Evolutionary conservation across 92 coral and sea anemone species (phyloP).

Genomic region (Zoanthus gigantus): DNA sequence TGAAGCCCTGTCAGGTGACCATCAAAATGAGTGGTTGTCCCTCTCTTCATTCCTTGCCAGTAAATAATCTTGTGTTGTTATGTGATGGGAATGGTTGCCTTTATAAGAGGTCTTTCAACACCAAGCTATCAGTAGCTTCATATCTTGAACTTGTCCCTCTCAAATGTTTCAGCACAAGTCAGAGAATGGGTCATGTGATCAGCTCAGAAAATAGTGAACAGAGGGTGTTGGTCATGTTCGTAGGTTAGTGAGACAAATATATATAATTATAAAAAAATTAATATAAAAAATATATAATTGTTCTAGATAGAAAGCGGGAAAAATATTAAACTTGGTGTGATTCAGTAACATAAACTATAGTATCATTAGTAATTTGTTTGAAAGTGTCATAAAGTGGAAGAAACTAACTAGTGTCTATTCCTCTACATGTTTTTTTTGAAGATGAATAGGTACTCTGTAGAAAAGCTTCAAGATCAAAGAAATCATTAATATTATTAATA

Average conservation of each 20-base stretch:
- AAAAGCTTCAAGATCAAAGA: too few species aligned
- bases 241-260: conserved; percentile 66
- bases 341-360: too few species aligned
- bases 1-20: conserved; percentile 1
- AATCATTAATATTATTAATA: too few species aligned
- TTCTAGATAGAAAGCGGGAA: too few species aligned
- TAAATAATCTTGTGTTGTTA: conserved; percentile 67
- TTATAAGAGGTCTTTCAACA: conserved; percentile 86
- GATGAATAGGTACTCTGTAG: too few species aligned
- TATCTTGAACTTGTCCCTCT: conserved; percentile 77
- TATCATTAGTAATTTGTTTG: too few species aligned
- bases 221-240: conserved; percentile 65
- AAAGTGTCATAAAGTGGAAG: too few species aligned
- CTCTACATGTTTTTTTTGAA: too few species aligned
- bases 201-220: conserved; percentile 64
- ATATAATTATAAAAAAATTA: too few species aligned
- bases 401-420: too few species aligned
- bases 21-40: conserved; percentile 38
- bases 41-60: conserved; percentile 72
- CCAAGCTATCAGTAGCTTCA: conserved; percentile 81
- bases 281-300: too few species aligned
- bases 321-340: too few species aligned
- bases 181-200: conserved; percentile 62
- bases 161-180: conserved; percentile 76
- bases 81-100: conserved; percentile 87